A percentile compares a stretch with the other conserved stretches of the same genome.
Evolutionary conservation across 2,888 invertebrate species (phyloP).

Genomic region (Synanthedon myopaeformis): DNA sequence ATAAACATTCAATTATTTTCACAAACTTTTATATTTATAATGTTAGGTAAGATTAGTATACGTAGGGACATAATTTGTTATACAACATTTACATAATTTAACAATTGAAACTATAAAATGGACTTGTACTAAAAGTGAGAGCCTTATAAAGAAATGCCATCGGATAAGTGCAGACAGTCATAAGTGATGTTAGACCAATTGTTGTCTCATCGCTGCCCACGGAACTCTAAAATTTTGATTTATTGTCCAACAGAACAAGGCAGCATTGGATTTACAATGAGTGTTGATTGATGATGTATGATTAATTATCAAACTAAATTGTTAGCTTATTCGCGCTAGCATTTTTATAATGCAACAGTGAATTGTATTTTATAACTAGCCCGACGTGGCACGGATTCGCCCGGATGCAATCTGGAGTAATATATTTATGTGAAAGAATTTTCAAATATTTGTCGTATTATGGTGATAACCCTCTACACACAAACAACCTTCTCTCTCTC

Average conservation of each 20-base stretch:
- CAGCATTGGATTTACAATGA: not conserved
- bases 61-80: too few species aligned
- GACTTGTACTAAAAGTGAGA: not conserved
- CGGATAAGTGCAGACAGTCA: not conserved
- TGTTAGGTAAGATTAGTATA: too few species aligned
- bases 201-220: conserved; percentile 7
- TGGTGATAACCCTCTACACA: not conserved
- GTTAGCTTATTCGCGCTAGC: too few species aligned
- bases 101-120: too few species aligned
- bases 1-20: too few species aligned
- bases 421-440: not conserved
- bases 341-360: too few species aligned
- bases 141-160: not conserved
- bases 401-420: not conserved
- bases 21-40: too few species aligned
- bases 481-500: too few species aligned
- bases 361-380: too few species aligned
- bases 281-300: not conserved
- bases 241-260: conserved; percentile 27
- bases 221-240: conserved; percentile 39
- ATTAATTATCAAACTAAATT: not conserved
- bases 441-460: not conserved
- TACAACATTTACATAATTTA: too few species aligned
- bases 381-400: too few species aligned
- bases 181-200: not conserved